Conservation (phyloP, 2,113 vertebrate genomes). For the Pseudopodoces humilis region DNA sequence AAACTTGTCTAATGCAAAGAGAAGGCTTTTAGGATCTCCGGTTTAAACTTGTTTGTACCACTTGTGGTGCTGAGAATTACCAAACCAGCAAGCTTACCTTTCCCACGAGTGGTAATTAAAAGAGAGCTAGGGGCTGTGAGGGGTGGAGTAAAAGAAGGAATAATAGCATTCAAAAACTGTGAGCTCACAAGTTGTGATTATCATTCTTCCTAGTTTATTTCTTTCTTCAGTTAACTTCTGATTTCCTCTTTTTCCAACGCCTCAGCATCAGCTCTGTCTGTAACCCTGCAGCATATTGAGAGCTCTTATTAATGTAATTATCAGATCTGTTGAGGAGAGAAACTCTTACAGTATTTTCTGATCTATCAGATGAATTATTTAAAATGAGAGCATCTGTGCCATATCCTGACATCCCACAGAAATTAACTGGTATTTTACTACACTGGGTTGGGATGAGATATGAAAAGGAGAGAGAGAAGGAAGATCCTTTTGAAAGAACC, state of each 20-base stretch:
- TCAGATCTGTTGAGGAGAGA: background rate
- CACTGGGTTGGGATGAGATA: background rate
- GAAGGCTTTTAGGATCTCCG: constrained; percentile 59
- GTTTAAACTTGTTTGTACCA: constrained; percentile 59
- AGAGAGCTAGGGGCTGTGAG: background rate
- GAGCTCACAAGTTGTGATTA: background rate
- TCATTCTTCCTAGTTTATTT: background rate
- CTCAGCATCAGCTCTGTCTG: background rate
- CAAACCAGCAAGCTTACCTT: constrained; percentile 59
- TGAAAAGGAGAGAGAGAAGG: background rate
- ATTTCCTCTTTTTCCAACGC: background rate
- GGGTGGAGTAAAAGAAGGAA: background rate
- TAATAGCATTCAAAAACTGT: background rate
- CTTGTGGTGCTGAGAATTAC: constrained; percentile 39
- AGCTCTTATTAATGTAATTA: background rate
- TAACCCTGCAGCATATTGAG: background rate
- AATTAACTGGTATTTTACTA: background rate
- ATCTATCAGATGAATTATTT: background rate
- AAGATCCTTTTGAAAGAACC: background rate
- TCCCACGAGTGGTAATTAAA: constrained; percentile 52
- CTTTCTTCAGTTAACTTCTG: background rate
- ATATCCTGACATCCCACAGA: background rate
- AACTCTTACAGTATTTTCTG: background rate
- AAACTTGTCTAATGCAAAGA: constrained; percentile 66
- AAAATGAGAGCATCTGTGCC: background rate